Evolutionary conservation across 2,797 vertebrate genomes (phyloP).

Genomic region (Hypotaenidia philippensis): DNA sequence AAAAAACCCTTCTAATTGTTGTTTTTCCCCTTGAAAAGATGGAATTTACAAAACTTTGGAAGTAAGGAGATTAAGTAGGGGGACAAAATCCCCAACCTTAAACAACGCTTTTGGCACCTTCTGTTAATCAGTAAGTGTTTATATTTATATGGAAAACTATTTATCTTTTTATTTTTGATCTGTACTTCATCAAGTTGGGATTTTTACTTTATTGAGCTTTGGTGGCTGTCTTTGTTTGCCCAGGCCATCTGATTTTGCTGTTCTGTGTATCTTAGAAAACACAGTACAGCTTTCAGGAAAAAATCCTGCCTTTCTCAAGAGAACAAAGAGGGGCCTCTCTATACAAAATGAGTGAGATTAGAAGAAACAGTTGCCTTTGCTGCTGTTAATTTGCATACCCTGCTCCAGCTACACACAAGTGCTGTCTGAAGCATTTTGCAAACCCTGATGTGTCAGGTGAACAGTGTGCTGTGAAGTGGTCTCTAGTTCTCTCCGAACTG

Average conservation of each 20-base stretch:
- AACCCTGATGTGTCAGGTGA: conserved; percentile 1
- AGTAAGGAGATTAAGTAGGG: neutral
- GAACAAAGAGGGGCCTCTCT: conserved; percentile 46
- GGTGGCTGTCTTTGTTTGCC: neutral
- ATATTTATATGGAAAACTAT: neutral
- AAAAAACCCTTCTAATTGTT: neutral
- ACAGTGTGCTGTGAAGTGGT: neutral
- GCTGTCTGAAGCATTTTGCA: neutral
- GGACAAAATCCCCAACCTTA: neutral
- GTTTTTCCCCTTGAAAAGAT: neutral
- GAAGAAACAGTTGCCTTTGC: conserved; percentile 44
- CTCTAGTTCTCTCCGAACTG: neutral
- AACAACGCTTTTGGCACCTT: neutral
- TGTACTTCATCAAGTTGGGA: neutral
- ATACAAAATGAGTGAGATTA: conserved; percentile 25
- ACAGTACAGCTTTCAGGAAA: conserved; percentile 11
- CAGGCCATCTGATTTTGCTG: conserved; percentile 26
- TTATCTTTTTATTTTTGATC: neutral
- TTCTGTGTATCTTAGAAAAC: neutral
- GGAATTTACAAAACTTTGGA: neutral
- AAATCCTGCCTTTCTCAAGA: conserved; percentile 14
- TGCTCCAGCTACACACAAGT: neutral
- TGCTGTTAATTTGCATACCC: conserved; percentile 29
- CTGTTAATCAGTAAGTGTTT: neutral
- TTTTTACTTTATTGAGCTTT: neutral